phyloP scores from a whole-genome alignment of 2,888 invertebrate species.

The Atrina japonica region DNA sequence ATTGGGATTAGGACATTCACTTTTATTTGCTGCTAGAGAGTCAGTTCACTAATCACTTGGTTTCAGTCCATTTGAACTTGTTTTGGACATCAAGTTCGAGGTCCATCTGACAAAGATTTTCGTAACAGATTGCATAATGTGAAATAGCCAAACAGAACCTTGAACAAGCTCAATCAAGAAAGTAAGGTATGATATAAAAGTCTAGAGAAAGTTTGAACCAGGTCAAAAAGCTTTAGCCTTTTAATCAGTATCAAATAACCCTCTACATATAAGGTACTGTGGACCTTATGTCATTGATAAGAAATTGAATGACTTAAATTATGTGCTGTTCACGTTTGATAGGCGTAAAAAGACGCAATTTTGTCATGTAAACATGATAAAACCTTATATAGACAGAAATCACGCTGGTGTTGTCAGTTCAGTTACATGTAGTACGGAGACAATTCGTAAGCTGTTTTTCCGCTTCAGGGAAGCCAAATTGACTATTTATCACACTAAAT shows the following conservation, averaged over 20 bases:
- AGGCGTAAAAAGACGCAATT: constrained; percentile 34
- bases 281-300: constrained; percentile 48
- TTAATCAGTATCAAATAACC: constrained; percentile 43
- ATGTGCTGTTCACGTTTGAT: constrained; percentile 49
- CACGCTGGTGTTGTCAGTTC: neutral
- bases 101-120: constrained; percentile 40
- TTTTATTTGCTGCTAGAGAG: too few species aligned
- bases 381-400: constrained; percentile 41
- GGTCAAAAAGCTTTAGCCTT: constrained; percentile 53
- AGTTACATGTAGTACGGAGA: neutral
- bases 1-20: constrained; percentile 47
- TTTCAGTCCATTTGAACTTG: too few species aligned
- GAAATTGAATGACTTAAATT: constrained; percentile 42
- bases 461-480: too few species aligned
- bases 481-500: constrained; percentile 12
- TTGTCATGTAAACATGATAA: constrained; percentile 51
- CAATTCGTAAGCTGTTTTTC: too few species aligned
- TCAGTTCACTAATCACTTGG: constrained; percentile 50
- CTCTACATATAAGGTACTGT: constrained; percentile 45
- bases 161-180: constrained; percentile 49
- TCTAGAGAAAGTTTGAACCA: constrained; percentile 41
- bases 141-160: too few species aligned
- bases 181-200: constrained; percentile 43
- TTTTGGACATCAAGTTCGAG: constrained; percentile 48
- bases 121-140: constrained; percentile 21